Evolutionary conservation across 2,797 vertebrate species (phyloP).

Genomic region (Channallabes apus): DNA sequence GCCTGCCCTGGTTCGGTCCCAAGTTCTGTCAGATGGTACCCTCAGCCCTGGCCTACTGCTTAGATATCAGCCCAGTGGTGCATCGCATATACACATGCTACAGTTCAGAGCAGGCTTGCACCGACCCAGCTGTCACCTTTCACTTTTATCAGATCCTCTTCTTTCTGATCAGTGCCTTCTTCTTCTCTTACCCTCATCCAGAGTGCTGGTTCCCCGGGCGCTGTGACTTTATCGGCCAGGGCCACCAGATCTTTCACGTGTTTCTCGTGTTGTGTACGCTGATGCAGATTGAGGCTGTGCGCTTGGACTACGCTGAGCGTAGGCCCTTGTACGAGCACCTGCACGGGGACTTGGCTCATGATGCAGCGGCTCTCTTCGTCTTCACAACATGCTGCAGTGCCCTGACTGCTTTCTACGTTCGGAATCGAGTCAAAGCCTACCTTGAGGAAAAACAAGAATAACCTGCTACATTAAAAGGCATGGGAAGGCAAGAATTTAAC

Average conservation of each 20-base stretch:
- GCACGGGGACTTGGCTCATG: conserved; percentile 79
- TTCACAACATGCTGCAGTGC: conserved; percentile 84
- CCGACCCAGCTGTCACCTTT: conserved; percentile 81
- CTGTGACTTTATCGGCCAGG: conserved; percentile 91
- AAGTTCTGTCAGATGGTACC: conserved; percentile 91
- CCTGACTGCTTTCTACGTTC: conserved; percentile 84
- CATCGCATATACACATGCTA: conserved; percentile 85
- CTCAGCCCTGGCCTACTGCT: conserved; percentile 84
- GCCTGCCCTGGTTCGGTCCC: conserved; percentile 72
- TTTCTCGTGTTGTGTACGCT: conserved; percentile 89
- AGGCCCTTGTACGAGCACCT: conserved; percentile 81
- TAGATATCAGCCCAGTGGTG: conserved; percentile 92
- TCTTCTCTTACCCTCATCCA: conserved; percentile 90
- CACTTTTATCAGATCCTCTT: conserved; percentile 90
- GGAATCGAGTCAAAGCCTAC: conserved; percentile 75
- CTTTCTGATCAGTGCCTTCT: conserved; percentile 88
- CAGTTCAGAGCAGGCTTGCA: conserved; percentile 64
- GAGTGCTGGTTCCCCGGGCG: conserved; percentile 89
- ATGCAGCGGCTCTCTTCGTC: conserved; percentile 86
- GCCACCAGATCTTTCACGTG: conserved; percentile 94
- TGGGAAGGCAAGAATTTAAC: background rate
- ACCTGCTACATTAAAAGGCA: background rate
- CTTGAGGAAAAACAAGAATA: conserved; percentile 76
- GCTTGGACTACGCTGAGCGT: conserved; percentile 84
- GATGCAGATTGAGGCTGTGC: conserved; percentile 89